phyloP scores from a whole-genome alignment of 2,113 vertebrate species.

The Podarcis raffonei region DNA sequence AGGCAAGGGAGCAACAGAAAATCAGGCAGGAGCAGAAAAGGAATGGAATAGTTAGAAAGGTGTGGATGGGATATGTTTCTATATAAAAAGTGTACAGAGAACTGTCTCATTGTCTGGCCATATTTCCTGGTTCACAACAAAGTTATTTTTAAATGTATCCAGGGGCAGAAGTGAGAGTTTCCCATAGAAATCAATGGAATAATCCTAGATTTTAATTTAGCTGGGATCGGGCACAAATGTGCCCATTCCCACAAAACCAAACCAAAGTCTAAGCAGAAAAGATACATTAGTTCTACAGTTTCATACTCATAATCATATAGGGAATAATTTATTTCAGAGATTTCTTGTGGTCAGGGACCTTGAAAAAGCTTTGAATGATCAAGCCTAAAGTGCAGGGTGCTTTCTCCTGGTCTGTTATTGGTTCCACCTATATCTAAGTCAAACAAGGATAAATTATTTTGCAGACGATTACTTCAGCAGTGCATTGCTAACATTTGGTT shows the following conservation, averaged over 20 bases:
- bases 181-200: too few species aligned
- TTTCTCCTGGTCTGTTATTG: background rate
- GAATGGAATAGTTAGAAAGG: background rate
- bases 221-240: too few species aligned
- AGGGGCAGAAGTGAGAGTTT: too few species aligned
- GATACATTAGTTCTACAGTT: background rate
- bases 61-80: too few species aligned
- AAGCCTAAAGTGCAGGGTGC: too few species aligned
- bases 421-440: background rate
- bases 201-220: too few species aligned
- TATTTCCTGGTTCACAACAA: background rate
- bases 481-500: background rate
- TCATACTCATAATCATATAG: background rate
- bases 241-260: too few species aligned
- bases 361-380: background rate
- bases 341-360: background rate
- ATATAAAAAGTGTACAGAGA: background rate
- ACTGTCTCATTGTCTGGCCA: background rate
- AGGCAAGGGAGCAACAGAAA: background rate
- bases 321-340: background rate
- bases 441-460: background rate
- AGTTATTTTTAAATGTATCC: too few species aligned
- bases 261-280: background rate
- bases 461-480: background rate
- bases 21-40: background rate